Percentiles rank a stretch among this genome's conserved stretches.
Conservation (phyloP, 2,797 vertebrate genomes). For the Micropoecilia bifurca region DNA sequence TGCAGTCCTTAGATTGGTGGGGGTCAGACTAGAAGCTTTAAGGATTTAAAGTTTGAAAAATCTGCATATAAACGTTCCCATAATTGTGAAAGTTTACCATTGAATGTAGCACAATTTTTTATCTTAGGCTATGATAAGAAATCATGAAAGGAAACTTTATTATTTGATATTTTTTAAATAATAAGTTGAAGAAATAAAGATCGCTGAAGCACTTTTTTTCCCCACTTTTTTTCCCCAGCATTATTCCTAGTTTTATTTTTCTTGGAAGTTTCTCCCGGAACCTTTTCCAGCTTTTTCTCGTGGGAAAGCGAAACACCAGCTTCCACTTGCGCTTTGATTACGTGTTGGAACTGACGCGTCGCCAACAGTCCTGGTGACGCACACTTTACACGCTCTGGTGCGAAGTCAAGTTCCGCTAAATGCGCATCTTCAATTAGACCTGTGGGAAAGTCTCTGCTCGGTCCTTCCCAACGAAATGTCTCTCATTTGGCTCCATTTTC, state of each 20-base stretch:
- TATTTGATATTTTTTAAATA: not conserved
- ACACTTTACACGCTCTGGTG: constrained; percentile 19
- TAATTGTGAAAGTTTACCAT: not conserved
- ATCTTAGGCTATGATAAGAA: too few species aligned
- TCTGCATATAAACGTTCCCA: not conserved
- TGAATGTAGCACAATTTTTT: not conserved
- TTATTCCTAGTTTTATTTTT: not conserved
- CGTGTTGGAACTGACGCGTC: constrained; percentile 36
- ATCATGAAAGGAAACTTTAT: not conserved
- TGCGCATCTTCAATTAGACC: not conserved
- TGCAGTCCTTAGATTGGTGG: not conserved
- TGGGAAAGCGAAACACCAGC: constrained; percentile 26
- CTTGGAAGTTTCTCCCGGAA: not conserved
- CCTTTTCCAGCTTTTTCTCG: constrained; percentile 15
- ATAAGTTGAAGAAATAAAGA: not conserved
- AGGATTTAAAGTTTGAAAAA: too few species aligned
- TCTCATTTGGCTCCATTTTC: not conserved
- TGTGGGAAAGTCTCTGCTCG: not conserved
- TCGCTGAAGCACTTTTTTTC: not conserved
- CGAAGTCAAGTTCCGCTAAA: not conserved
- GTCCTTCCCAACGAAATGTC: not conserved
- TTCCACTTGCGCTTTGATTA: constrained; percentile 42
- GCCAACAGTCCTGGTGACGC: constrained; percentile 31
- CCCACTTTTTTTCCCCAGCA: too few species aligned
- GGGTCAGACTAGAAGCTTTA: not conserved